Conservation (phyloP, 2,888 invertebrate genomes). For the Ichneumoninae sp. region DNA sequence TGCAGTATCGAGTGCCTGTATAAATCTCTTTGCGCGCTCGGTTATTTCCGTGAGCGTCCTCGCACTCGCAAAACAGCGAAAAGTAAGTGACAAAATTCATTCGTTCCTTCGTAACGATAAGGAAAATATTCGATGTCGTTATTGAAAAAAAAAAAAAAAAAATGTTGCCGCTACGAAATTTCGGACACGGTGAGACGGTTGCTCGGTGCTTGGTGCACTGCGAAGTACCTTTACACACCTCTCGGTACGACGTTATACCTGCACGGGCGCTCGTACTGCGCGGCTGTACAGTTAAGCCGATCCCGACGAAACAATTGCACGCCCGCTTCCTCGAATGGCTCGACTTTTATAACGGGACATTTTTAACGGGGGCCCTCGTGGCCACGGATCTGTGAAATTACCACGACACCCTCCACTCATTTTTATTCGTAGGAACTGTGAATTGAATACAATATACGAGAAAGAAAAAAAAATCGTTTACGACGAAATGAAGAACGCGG, state of each 20-base stretch:
- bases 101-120: neutral
- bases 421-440: neutral
- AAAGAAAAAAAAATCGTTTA: neutral
- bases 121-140: neutral
- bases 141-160: neutral
- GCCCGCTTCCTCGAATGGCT: conserved; percentile 16
- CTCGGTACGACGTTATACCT: conserved; percentile 45
- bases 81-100: conserved; percentile 22
- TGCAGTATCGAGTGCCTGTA: conserved; percentile 44
- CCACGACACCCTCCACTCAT: conserved; percentile 14
- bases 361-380: conserved; percentile 1
- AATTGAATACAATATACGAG: neutral
- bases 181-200: neutral
- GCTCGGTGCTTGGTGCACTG: neutral
- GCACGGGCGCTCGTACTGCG: conserved; percentile 36
- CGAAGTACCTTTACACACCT: neutral
- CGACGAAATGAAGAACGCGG: neutral
- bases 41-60: neutral
- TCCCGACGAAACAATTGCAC: conserved; percentile 41
- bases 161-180: too few relatives aligned
- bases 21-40: conserved; percentile 16
- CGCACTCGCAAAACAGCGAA: neutral
- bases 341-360: conserved; percentile 58
- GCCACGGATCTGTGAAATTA: conserved; percentile 7
- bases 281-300: conserved; percentile 44